These are phyloP conservation scores for Aproaerema taeniolella DNA, from an alignment of 2,888 invertebrate genomes.

Conservation along the genomic window DNA sequence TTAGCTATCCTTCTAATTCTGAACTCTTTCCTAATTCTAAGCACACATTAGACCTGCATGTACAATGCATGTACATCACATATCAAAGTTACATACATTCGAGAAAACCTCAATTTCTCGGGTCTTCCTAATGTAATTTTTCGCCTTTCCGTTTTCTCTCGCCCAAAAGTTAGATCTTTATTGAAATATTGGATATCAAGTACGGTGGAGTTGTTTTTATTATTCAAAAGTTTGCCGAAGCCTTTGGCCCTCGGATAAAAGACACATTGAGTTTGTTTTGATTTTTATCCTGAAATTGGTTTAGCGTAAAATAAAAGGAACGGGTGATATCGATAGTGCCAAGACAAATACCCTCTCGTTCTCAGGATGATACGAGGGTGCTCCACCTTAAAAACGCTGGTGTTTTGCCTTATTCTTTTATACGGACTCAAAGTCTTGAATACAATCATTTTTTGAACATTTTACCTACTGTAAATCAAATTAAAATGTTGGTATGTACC, in stretches of 20 bases:
- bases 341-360: constrained; percentile 31
- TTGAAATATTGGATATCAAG: constrained; percentile 75
- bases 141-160: constrained; percentile 61
- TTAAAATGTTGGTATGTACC: no score
- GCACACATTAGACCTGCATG: no score
- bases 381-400: no score
- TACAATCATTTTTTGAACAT: no score
- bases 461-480: no score
- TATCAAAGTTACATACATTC: constrained; percentile 36
- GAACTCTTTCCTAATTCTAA: no score
- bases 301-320: constrained; percentile 38
- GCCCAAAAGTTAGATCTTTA: constrained; percentile 62
- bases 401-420: no score
- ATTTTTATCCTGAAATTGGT: constrained; percentile 46
- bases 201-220: constrained; percentile 65
- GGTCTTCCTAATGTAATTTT: constrained; percentile 71
- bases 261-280: constrained; percentile 52
- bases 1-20: neutral
- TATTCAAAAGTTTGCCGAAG: constrained; percentile 56
- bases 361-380: constrained; percentile 13
- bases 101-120: constrained; percentile 55
- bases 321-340: constrained; percentile 37
- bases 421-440: no score
- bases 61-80: constrained; percentile 3
- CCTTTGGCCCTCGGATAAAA: constrained; percentile 30